Base-by-base conservation (phyloP, 1,140 invertebrate genomes). In the Macrotrachela quadricornifera region DNA sequence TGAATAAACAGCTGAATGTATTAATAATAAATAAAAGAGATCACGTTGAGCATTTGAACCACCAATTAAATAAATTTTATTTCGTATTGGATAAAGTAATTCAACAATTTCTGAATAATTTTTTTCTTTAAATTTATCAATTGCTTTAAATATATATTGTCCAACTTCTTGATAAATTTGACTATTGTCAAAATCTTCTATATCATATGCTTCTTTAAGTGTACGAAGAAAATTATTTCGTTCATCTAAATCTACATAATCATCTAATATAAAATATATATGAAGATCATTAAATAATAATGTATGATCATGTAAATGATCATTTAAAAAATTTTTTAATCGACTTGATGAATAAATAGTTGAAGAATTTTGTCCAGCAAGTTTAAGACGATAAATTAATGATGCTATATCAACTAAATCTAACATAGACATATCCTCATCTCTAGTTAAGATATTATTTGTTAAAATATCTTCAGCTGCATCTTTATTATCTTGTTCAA, bases 401-500 rank as follows among this genome's bases (percentile, higher is more conserved):
- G 41, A 45, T 1, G 51, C 43, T 16, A 17, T 36, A 47, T 53
- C 46, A 36, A 53, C 38, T 13, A 53, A 16, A 39, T 53, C 51
- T 21, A 53, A 30, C 21, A 30, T 46, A 16, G 36, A 40, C 49
- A 45, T 45, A 40, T 42, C 38, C 10, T 37, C 18, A 40, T 46
- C 39, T 30, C 15, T 12, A 37, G 40, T 42, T 13, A 21, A 12
- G 17, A 37, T 36, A 30, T 53, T 46, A 12, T 47, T 42, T 12
- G 40, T 21, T 16, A 53, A 43, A 37, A 51, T 51, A 15, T 53
- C 37, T n/a, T 46, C 13, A 15, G 44, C 21, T 16, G 16, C 44
- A 6, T 40, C 45, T 42, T 47, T 21, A 1, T 53, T 37, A 21
- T 43, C 21, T 37, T 53, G 46, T 53, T 77, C 75, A 46, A 77